A percentile compares a stretch with the other conserved stretches of the same genome.
These are phyloP conservation scores for Schizopygopsis pylzovi DNA, from an alignment of 2,797 vertebrate genomes.

Conservation along the genomic window DNA sequence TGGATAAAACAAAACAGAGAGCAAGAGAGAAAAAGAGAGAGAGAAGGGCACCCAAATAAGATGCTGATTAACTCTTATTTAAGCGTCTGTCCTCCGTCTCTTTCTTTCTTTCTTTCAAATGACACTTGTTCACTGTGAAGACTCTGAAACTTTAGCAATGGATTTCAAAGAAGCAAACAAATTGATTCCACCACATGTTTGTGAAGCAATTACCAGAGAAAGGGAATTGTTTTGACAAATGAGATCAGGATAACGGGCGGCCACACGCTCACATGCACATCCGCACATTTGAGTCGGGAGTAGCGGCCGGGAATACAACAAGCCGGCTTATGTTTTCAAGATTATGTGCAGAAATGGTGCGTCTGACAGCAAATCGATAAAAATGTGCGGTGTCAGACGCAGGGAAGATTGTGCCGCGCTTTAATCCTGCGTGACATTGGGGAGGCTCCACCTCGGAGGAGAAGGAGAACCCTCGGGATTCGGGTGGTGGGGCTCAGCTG, in stretches of 20 bases:
- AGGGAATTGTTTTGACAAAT: conserved; percentile 61
- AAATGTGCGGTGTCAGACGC: conserved; percentile 55
- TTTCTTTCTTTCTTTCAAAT: conserved; percentile 17
- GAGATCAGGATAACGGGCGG: conserved; percentile 53
- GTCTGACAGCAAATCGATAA: conserved; percentile 73
- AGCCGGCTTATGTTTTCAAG: conserved; percentile 69
- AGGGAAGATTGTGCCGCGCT: conserved; percentile 54
- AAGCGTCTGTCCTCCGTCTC: conserved; percentile 41
- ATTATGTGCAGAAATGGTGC: conserved; percentile 66
- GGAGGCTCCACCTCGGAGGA: conserved; percentile 24
- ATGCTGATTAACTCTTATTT: conserved; percentile 58
- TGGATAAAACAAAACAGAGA: conserved; percentile 26
- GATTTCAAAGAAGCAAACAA: conserved; percentile 55
- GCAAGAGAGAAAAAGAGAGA: neutral
- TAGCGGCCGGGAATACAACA: conserved; percentile 68
- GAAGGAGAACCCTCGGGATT: conserved; percentile 26
- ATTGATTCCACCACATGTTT: conserved; percentile 58
- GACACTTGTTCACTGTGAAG: conserved; percentile 40
- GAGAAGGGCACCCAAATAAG: conserved; percentile 41
- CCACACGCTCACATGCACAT: conserved; percentile 41
- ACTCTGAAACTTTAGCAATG: conserved; percentile 38
- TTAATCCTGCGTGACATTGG: conserved; percentile 73
- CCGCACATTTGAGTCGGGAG: conserved; percentile 48
- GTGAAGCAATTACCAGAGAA: conserved; percentile 60
- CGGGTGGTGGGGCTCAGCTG: conserved; percentile 21